Percentiles rank a stretch among this genome's conserved stretches.
phyloP scores from a whole-genome alignment of 1,140 invertebrate genomes.

The Papilio aristodemus region DNA sequence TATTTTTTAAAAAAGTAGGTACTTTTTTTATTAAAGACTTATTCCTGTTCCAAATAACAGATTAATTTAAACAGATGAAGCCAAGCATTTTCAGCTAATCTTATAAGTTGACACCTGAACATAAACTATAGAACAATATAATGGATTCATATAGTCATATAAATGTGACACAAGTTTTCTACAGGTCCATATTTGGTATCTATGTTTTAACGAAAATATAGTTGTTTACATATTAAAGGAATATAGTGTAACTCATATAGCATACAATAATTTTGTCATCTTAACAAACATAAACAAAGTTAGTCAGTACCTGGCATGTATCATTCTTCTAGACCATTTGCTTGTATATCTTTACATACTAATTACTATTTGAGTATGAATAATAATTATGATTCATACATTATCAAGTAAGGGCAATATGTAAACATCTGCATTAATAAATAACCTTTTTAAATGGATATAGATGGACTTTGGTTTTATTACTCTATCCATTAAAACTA shows the following conservation, averaged over 20 bases:
- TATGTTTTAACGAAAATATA: too few relatives aligned
- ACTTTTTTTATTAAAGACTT: too few relatives aligned
- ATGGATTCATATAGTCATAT: too few relatives aligned
- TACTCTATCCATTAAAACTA: background rate
- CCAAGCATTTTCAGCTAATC: too few relatives aligned
- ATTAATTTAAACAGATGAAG: too few relatives aligned
- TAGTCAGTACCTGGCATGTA: background rate
- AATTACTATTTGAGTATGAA: background rate
- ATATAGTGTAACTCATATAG: background rate
- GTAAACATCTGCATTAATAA: background rate
- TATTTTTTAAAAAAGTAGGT: too few relatives aligned
- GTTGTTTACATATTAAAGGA: too few relatives aligned
- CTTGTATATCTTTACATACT: background rate
- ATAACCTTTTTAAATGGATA: background rate
- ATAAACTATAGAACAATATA: too few relatives aligned
- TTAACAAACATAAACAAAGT: background rate
- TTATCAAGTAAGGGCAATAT: background rate
- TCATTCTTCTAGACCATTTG: background rate
- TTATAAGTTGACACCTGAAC: too few relatives aligned
- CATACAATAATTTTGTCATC: background rate
- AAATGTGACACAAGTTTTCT: too few relatives aligned
- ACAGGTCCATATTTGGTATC: too few relatives aligned
- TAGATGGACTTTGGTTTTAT: background rate
- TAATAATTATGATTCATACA: slow-evolving; percentile 10
- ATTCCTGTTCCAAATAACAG: too few relatives aligned